Percentiles rank a stretch among this genome's conserved stretches.
Evolutionary conservation across 2,888 invertebrate genomes (phyloP).

Genomic region (Chaitophorus viminalis): DNA sequence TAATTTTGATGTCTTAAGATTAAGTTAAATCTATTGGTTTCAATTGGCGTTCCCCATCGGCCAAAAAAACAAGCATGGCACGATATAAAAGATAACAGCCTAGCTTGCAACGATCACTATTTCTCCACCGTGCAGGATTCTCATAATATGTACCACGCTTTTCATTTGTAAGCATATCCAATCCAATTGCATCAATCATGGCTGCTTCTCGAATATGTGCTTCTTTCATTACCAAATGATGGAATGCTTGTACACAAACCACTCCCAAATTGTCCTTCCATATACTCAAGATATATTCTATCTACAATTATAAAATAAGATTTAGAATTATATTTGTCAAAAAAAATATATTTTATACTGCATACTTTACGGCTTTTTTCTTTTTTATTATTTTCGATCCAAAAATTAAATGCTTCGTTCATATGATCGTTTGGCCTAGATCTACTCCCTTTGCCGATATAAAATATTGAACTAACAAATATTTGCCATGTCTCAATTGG

Average conservation of each 20-base stretch:
- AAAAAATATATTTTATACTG: neutral
- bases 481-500: constrained; percentile 75
- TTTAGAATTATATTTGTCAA: neutral
- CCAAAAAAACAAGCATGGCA: constrained; percentile 83
- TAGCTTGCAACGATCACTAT: constrained; percentile 76
- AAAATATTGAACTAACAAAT: constrained; percentile 90
- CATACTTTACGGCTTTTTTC: constrained; percentile 33
- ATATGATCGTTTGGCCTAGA: constrained; percentile 90
- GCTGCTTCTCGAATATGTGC: constrained; percentile 94
- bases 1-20: neutral
- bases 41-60: constrained; percentile 90
- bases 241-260: constrained; percentile 89
- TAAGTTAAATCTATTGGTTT: constrained; percentile 70
- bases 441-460: constrained; percentile 93
- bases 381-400: constrained; percentile 68
- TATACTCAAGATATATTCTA: constrained; percentile 84
- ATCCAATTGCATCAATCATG: constrained; percentile 89
- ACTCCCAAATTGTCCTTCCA: constrained; percentile 88
- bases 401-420: constrained; percentile 82
- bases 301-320: constrained; percentile 68
- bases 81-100: constrained; percentile 84
- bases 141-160: constrained; percentile 88
- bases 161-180: constrained; percentile 80
- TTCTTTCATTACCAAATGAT: constrained; percentile 89
- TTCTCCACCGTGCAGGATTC: constrained; percentile 77